Evolutionary conservation across 2,797 vertebrate species (phyloP), one percentile per base, ranked within the genome.

Genomic region (Tokudaia muenninki): DNA sequence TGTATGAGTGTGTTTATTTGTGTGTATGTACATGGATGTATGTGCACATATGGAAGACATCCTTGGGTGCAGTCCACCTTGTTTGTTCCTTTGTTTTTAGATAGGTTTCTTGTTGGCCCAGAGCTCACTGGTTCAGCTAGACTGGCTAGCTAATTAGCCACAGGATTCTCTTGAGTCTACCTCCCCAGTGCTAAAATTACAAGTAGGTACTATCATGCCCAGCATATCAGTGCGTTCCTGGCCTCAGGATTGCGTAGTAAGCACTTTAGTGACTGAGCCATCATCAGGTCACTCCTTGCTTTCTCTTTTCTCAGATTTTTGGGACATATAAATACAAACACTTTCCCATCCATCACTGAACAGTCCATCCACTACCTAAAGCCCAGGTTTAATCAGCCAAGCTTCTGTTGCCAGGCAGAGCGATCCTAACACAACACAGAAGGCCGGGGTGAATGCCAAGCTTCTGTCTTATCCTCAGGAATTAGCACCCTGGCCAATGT

Each of bases 391-490:
- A 72, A 94, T 70, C 52, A 90, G 37, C 55, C 74, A 90, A 81
- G 34, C 44, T 94, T 92, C 47, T 91, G 47, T 24, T 97, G 47
- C 92, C 50, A 90, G 74, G 6, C 63, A 55, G 78, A 92, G 87
- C 50, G 57, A 94, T 41, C 17, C 47, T 83, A 89, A 92, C 50
- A 41, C 13, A 72, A 91, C 24, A 81, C 34, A 72, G 93, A 94
- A 96, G 82, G 34, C 70, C 52, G 24, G 37, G 52, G 4, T 26
- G 41, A 94, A 94, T 31, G 59, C 86, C 87, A 93, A 80, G 12
- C 50, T 96, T 94, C 94, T 96, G 61, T 94, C 72, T 91, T 65
- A 57, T 92, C 89, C 93, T 94, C 81, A 77, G 84, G 91, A 96
- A 96, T 14, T 29, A 44, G 79, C 94, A 57, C 59, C 57, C 86